Conservation (phyloP, 2,113 vertebrate species). For the Brachyhypopomus gauderio region DNA sequence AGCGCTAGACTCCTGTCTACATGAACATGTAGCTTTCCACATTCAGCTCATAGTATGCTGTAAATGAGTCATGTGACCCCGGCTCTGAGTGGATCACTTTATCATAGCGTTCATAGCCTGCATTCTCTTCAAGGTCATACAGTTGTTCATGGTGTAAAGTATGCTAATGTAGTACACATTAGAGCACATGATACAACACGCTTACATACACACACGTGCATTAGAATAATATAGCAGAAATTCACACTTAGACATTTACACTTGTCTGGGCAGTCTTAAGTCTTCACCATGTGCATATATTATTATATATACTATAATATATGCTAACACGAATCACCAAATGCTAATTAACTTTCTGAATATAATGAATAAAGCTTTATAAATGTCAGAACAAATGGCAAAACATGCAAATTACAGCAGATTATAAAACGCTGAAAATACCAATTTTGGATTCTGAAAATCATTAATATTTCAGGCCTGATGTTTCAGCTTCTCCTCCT, state of each 20-base stretch:
- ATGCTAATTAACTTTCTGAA: neutral
- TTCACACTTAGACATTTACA: neutral
- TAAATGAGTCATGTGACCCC: slow-evolving; percentile 1
- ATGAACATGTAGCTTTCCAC: neutral
- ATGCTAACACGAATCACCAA: neutral
- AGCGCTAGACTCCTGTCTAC: too few relatives aligned
- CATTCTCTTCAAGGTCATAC: neutral
- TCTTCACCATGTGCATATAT: too few relatives aligned
- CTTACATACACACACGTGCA: neutral
- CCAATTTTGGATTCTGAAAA: too few relatives aligned
- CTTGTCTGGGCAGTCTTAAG: too few relatives aligned
- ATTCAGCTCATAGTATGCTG: slow-evolving; percentile 11
- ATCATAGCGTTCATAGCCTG: neutral
- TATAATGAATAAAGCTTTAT: too few relatives aligned
- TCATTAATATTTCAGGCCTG: too few relatives aligned
- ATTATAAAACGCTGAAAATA: too few relatives aligned
- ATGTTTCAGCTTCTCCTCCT: neutral
- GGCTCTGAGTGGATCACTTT: slow-evolving; percentile 12
- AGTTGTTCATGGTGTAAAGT: slow-evolving; percentile 10
- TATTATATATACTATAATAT: too few relatives aligned
- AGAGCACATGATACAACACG: neutral
- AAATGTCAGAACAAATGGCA: too few relatives aligned
- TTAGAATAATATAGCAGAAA: neutral
- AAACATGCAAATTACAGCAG: too few relatives aligned
- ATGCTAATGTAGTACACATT: slow-evolving; percentile 11